Evolutionary conservation across 1,140 invertebrate species (phyloP).

Genomic region (Asobara japonica): DNA sequence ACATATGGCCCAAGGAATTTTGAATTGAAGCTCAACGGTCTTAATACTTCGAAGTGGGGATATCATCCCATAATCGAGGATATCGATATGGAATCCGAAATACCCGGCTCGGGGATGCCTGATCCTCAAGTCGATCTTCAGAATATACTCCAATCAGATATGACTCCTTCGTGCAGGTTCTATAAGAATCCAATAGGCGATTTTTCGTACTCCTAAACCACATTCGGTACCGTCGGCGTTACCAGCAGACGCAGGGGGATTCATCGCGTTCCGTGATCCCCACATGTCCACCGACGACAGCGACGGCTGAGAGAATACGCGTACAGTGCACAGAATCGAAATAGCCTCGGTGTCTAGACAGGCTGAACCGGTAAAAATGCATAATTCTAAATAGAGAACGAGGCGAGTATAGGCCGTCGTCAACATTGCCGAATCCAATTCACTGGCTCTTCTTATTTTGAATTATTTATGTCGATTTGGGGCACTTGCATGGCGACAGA

Average conservation of each 20-base stretch:
- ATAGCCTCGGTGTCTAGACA: constrained; percentile 27
- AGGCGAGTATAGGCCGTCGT: constrained; percentile 8
- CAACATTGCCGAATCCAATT: constrained; percentile 10
- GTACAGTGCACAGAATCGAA: constrained; percentile 17
- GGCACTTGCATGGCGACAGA: neutral
- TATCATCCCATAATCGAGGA: too few relatives aligned
- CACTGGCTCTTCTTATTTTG: neutral
- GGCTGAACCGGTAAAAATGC: constrained; percentile 14
- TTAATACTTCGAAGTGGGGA: too few relatives aligned
- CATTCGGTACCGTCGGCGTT: neutral
- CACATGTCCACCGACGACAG: constrained; percentile 14
- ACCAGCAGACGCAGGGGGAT: neutral
- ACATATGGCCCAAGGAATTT: too few relatives aligned
- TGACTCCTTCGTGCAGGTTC: too few relatives aligned
- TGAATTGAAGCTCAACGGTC: too few relatives aligned
- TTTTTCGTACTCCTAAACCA: too few relatives aligned
- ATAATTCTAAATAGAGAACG: constrained; percentile 31
- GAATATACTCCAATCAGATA: too few relatives aligned
- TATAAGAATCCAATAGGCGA: too few relatives aligned
- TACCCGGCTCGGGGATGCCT: too few relatives aligned
- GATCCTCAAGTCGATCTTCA: too few relatives aligned
- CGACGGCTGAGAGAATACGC: neutral
- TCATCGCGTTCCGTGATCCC: constrained; percentile 1
- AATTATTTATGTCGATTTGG: neutral
- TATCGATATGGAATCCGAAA: too few relatives aligned